Percentiles rank a stretch among this genome's conserved stretches.
phyloP scores from a whole-genome alignment of 2,797 vertebrate genomes.

The Podarcis siculus region DNA sequence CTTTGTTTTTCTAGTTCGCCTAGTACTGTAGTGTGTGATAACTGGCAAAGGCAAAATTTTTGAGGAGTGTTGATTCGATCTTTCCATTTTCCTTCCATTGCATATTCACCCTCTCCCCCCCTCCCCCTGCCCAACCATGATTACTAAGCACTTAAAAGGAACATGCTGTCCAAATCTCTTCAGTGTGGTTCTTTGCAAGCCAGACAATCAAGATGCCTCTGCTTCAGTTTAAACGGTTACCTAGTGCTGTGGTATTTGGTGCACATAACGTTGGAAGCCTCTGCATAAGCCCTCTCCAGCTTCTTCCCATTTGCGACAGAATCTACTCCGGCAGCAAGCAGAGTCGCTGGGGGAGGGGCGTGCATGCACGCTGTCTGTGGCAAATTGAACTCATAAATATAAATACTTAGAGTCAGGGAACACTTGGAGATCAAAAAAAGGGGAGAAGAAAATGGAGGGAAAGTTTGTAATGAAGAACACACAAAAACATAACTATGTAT shows the following conservation, averaged over 20 bases:
- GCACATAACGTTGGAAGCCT: background rate
- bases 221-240: conserved; percentile 34
- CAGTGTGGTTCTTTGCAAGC: conserved; percentile 1
- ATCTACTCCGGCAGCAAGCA: conserved; percentile 10
- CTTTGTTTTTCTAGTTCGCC: conserved; percentile 47
- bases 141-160: conserved; percentile 42
- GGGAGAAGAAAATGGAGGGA: conserved; percentile 18
- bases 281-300: conserved; percentile 25
- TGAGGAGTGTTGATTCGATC: conserved; percentile 26
- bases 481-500: conserved; percentile 49
- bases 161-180: conserved; percentile 9
- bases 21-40: conserved; percentile 37
- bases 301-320: conserved; percentile 45
- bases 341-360: background rate
- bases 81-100: conserved; percentile 16
- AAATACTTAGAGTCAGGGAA: conserved; percentile 40
- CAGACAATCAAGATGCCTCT: conserved; percentile 2
- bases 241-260: conserved; percentile 40
- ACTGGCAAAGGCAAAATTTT: conserved; percentile 49
- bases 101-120: conserved; percentile 6
- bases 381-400: conserved; percentile 28
- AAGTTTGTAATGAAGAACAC: conserved; percentile 67
- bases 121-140: conserved; percentile 1
- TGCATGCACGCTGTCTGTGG: background rate
- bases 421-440: conserved; percentile 38